A percentile compares a stretch with the other conserved stretches of the same genome.
phyloP scores from a whole-genome alignment of 2,797 vertebrate genomes.

The Coendou prehensilis region DNA sequence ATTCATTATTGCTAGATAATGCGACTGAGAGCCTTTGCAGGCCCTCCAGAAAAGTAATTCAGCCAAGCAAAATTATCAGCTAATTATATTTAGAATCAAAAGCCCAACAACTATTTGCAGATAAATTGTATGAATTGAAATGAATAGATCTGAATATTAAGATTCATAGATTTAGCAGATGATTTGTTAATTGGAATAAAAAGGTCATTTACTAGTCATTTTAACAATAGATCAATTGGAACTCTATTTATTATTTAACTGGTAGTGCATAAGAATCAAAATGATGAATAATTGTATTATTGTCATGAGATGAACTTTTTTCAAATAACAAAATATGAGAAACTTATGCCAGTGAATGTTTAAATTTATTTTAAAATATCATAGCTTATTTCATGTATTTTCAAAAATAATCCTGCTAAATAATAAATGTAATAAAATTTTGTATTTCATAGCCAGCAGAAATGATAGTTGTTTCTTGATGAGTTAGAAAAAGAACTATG shows the following conservation, averaged over 20 bases:
- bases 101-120: constrained; percentile 97
- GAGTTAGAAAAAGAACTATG: constrained; percentile 60
- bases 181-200: constrained; percentile 99
- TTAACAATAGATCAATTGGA: constrained; percentile 98
- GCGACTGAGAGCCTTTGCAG: constrained; percentile 92
- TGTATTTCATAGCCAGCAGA: constrained; percentile 52
- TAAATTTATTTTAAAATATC: constrained; percentile 38
- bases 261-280: constrained; percentile 87
- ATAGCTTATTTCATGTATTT: constrained; percentile 30
- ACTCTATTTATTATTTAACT: constrained; percentile 97
- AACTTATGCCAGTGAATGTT: constrained; percentile 61
- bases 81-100: constrained; percentile 96
- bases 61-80: constrained; percentile 94
- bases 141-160: constrained; percentile 99
- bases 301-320: constrained; percentile 80
- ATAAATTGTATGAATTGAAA: constrained; percentile 98
- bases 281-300: constrained; percentile 87
- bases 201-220: constrained; percentile 98
- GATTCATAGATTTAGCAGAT: constrained; percentile 99
- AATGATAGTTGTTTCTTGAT: neutral
- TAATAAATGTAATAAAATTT: neutral
- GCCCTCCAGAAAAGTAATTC: constrained; percentile 95
- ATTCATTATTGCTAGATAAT: constrained; percentile 93
- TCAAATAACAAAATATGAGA: constrained; percentile 50
- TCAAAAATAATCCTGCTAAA: neutral